These are phyloP conservation scores for Harpalus rubripes DNA, from an alignment of 2,888 invertebrate genomes.

Conservation along the genomic window DNA sequence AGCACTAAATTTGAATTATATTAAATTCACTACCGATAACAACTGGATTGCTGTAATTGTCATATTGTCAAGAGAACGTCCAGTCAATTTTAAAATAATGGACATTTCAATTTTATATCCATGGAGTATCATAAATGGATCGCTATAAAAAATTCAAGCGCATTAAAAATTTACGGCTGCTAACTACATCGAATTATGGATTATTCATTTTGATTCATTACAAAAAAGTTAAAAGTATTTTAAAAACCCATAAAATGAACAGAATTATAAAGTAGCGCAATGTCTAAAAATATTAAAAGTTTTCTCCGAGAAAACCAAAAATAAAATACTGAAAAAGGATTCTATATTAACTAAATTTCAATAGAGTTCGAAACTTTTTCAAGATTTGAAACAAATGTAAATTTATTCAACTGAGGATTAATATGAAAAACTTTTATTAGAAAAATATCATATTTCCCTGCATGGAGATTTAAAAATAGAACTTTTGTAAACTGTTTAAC, in stretches of 20 bases:
- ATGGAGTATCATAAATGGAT: too few species aligned
- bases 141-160: too few species aligned
- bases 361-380: conserved; percentile 35
- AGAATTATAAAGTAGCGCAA: not conserved
- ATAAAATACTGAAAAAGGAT: not conserved
- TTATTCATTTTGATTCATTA: conserved; percentile 1
- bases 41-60: not conserved
- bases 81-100: too few species aligned
- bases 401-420: conserved; percentile 39
- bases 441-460: conserved; percentile 33
- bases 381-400: conserved; percentile 7
- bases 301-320: not conserved
- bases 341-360: conserved; percentile 20
- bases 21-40: not conserved
- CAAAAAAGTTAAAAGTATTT: not conserved
- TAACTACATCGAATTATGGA: not conserved
- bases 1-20: too few species aligned
- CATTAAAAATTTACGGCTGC: too few species aligned
- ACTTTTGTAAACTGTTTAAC: not conserved
- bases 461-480: conserved; percentile 20
- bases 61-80: not conserved
- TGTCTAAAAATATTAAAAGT: not conserved
- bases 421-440: conserved; percentile 42
- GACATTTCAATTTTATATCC: too few species aligned
- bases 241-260: not conserved